Percentiles rank a stretch among this genome's conserved stretches.
Evolutionary conservation across 2,888 invertebrate genomes (phyloP).

Genomic region (Amphipyra berbera): DNA sequence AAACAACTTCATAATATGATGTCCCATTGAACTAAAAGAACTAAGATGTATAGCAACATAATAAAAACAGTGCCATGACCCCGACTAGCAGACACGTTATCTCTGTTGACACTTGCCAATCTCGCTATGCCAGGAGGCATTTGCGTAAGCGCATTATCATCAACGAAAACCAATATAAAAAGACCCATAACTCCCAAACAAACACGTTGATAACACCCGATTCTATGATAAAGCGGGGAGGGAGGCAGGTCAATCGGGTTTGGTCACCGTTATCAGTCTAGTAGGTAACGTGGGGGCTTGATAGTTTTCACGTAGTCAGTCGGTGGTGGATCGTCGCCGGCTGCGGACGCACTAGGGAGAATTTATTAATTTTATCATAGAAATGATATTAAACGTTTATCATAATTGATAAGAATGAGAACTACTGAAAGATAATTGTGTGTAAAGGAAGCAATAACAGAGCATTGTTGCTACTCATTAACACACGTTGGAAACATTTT

Average conservation of each 20-base stretch:
- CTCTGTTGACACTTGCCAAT: constrained; percentile 84
- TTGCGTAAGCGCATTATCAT: constrained; percentile 84
- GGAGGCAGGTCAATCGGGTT: constrained; percentile 57
- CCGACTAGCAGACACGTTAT: constrained; percentile 77
- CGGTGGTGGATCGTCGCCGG: constrained; percentile 85
- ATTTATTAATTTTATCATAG: constrained; percentile 17
- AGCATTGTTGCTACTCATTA: too few relatives aligned
- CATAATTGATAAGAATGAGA: background rate
- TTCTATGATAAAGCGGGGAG: constrained; percentile 22
- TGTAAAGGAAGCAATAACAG: background rate
- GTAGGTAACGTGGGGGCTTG: constrained; percentile 81
- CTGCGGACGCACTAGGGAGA: constrained; percentile 70
- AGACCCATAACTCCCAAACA: constrained; percentile 50
- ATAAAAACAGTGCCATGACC: constrained; percentile 78
- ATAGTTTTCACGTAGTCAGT: constrained; percentile 70
- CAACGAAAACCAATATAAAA: constrained; percentile 63
- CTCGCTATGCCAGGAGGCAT: constrained; percentile 77
- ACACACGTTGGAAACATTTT: too few relatives aligned
- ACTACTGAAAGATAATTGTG: background rate
- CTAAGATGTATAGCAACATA: constrained; percentile 47
- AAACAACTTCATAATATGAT: background rate
- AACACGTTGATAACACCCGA: background rate
- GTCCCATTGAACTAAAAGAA: constrained; percentile 28
- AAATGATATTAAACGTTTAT: background rate
- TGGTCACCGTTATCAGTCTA: constrained; percentile 74